Base-by-base conservation (phyloP, 2,888 invertebrate species). In the Conomelus anceps region DNA sequence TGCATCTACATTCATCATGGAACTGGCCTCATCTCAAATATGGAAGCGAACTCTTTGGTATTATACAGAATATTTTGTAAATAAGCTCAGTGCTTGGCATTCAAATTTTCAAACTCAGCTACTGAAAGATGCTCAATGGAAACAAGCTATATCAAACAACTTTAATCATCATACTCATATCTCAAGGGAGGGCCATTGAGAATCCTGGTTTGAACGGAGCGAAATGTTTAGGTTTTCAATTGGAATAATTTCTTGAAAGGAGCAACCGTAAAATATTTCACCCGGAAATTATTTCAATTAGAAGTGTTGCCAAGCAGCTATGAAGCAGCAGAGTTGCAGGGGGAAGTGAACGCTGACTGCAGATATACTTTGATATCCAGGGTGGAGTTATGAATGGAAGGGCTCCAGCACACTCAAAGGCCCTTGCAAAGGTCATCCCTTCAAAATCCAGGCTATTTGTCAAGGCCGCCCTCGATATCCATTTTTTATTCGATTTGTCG, bases 361-460 rank as follows among this genome's bases (percentile, higher is more conserved):
- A 63, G 63, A 63, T 20, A 63, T 63, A 63, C 63, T 63, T 63
- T 63, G 63, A 63, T 63, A 63, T 63, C 63, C 13, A n/a, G 63
- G 63, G 63, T 63, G 63, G 63, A 63, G 63, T 63, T 63, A 63
- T 63, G 63, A 63, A 63, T 63, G 63, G n/a, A 63, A 63, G 63
- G 63, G 63, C 63, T 20, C 13, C n/a, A 7, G 11, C 26, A 26
- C 26, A 26, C 26, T 26, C 6, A 63, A 63, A 63, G 63, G 7
- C 6, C 63, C 63, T n/a, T 63, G 63, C 63, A 63, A 24, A 26
- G 86, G 86, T 86, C 86, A 86, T 86, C 86, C 86, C 86, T 86
- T 86, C 86, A 22, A 29, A 86, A 86, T 86, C 86, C 86, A 26
- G 86, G 26, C 86, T 23, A 86, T 86, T 86, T 86, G 86, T 86